These are phyloP conservation scores for Procavia capensis DNA, from an alignment of 2,113 vertebrate species.

Conservation along the genomic window DNA sequence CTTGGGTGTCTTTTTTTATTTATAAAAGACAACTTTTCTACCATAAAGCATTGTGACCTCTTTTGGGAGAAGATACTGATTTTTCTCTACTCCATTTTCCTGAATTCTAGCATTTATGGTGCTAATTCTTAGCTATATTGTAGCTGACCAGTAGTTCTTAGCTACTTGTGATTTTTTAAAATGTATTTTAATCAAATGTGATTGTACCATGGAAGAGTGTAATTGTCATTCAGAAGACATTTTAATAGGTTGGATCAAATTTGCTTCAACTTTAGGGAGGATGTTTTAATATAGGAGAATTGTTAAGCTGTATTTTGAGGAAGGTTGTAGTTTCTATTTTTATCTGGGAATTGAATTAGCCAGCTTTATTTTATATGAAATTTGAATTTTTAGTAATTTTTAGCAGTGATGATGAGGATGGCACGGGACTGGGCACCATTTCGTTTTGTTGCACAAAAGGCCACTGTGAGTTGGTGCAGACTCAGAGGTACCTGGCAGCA, in stretches of 20 bases:
- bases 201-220: background rate
- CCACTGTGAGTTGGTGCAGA: background rate
- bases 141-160: background rate
- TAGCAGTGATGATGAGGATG: background rate
- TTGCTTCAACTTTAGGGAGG: background rate
- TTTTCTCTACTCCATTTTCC: background rate
- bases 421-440: background rate
- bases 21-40: background rate
- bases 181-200: background rate
- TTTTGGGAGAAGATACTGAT: background rate
- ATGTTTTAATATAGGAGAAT: constrained; percentile 21
- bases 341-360: background rate
- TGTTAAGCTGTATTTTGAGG: background rate
- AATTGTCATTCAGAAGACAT: constrained; percentile 2
- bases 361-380: background rate
- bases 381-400: constrained; percentile 29
- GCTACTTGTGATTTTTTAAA: background rate
- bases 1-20: background rate
- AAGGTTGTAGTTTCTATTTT: background rate
- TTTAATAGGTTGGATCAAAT: constrained; percentile 7
- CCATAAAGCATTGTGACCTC: background rate
- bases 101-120: background rate
- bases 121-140: constrained; percentile 27
- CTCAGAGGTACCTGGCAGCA: background rate
- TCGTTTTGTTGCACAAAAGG: background rate